A percentile compares a stretch with the other conserved stretches of the same genome.
These are phyloP conservation scores for Campylomormyrus numenius DNA, from an alignment of 2,113 vertebrate genomes.

Conservation along the genomic window DNA sequence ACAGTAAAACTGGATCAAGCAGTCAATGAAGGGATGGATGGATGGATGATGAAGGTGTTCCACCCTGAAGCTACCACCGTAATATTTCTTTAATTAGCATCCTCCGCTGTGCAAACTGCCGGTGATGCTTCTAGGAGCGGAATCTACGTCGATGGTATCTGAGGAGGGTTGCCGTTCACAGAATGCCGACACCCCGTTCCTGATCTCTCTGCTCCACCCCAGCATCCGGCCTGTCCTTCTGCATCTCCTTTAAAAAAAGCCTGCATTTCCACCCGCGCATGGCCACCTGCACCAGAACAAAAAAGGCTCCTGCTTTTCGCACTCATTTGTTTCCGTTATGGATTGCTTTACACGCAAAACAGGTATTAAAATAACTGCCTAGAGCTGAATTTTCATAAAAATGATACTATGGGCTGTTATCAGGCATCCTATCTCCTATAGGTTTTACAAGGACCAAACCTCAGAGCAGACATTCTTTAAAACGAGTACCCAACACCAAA, in stretches of 20 bases:
- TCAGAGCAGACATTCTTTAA: neutral
- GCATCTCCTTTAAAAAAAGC: neutral
- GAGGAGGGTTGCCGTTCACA: neutral
- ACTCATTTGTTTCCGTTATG: constrained; percentile 28
- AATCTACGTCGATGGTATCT: no score
- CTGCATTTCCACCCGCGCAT: neutral
- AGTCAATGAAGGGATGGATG: neutral
- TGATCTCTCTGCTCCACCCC: neutral
- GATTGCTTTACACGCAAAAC: constrained; percentile 30
- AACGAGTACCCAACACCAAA: neutral
- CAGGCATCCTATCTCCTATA: constrained; percentile 25
- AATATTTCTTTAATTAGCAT: neutral
- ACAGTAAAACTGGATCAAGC: neutral
- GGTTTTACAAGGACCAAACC: constrained; percentile 26
- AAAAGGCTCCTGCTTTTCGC: neutral
- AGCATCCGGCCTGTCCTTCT: neutral
- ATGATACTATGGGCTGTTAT: constrained; percentile 31
- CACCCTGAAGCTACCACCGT: neutral
- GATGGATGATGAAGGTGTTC: neutral
- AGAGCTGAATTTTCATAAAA: constrained; percentile 50
- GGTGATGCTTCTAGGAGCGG: neutral
- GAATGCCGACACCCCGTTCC: neutral
- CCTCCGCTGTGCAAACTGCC: neutral
- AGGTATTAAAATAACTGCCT: constrained; percentile 61
- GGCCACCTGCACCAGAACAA: neutral